Evolutionary conservation across 2,888 invertebrate species (phyloP).

Genomic region (Lycaena phlaeas): DNA sequence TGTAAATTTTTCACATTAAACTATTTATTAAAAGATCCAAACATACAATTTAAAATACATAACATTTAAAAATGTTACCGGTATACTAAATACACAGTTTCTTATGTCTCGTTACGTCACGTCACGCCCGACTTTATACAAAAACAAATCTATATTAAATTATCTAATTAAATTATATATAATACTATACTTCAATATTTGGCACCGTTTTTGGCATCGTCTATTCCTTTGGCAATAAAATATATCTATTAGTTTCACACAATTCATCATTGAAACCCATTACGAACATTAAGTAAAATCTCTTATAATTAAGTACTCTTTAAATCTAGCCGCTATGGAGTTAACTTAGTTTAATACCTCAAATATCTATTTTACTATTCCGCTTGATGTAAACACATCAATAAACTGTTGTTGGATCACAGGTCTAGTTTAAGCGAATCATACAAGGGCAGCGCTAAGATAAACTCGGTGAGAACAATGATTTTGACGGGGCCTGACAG

Average conservation of each 20-base stretch:
- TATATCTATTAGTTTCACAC: neutral
- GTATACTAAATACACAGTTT: too few species aligned
- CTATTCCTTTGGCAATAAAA: neutral
- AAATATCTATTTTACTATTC: neutral
- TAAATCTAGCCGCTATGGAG: conserved; percentile 1
- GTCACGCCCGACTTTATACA: neutral
- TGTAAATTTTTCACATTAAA: too few species aligned
- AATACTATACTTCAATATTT: neutral
- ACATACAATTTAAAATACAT: too few species aligned
- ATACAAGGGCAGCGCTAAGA: neutral
- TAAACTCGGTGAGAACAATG: too few species aligned
- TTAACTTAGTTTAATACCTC: neutral
- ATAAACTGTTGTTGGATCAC: neutral
- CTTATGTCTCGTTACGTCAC: too few species aligned
- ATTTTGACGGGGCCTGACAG: too few species aligned
- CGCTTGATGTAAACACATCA: neutral
- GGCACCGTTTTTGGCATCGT: conserved; percentile 3
- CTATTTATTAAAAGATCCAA: too few species aligned
- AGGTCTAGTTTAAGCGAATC: conserved; percentile 1
- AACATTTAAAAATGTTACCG: too few species aligned
- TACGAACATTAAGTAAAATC: neutral
- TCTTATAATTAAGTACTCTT: conserved; percentile 1
- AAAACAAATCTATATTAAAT: neutral
- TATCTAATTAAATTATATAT: neutral
- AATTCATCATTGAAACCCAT: too few species aligned